A percentile compares a stretch with the other conserved stretches of the same genome.
Evolutionary conservation across 2,888 invertebrate species (phyloP).

Genomic region (Chymomyza amoena): DNA sequence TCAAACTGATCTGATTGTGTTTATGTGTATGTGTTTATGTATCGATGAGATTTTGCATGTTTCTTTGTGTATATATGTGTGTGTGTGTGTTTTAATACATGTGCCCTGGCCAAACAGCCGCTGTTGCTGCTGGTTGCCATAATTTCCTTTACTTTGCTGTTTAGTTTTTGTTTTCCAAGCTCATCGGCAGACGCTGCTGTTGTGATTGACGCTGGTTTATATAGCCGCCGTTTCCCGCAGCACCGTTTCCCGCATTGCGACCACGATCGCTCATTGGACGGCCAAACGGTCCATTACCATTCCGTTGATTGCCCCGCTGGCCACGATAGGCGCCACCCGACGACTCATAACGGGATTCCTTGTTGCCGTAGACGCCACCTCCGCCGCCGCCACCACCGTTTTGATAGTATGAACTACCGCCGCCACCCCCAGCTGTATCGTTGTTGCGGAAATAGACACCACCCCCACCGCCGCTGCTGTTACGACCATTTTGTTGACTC

Average conservation of each 20-base stretch:
- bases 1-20: slow-evolving; percentile 9
- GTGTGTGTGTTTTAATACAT: slow-evolving; percentile 46
- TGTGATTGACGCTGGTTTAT: slow-evolving; percentile 66
- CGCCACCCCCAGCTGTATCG: slow-evolving; percentile 59
- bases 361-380: slow-evolving; percentile 56
- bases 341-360: slow-evolving; percentile 69
- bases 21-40: slow-evolving; percentile 26
- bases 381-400: slow-evolving; percentile 58
- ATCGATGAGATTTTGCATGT: slow-evolving; percentile 26
- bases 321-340: slow-evolving; percentile 69
- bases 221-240: slow-evolving; percentile 56
- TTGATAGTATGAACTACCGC: slow-evolving; percentile 58
- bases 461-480: slow-evolving; percentile 54
- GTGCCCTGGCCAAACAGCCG: slow-evolving; percentile 41
- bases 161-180: slow-evolving; percentile 73
- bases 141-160: slow-evolving; percentile 15
- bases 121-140: slow-evolving; percentile 25
- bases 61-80: slow-evolving; percentile 1
- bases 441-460: slow-evolving; percentile 77
- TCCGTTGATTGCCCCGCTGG: slow-evolving; percentile 69
- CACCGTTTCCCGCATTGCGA: slow-evolving; percentile 52
- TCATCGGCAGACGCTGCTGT: slow-evolving; percentile 60
- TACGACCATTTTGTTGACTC: slow-evolving; percentile 66
- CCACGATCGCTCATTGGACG: slow-evolving; percentile 67
- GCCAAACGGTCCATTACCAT: slow-evolving; percentile 64